phyloP scores from a whole-genome alignment of 2,797 vertebrate genomes.

The Mustela erminea region DNA sequence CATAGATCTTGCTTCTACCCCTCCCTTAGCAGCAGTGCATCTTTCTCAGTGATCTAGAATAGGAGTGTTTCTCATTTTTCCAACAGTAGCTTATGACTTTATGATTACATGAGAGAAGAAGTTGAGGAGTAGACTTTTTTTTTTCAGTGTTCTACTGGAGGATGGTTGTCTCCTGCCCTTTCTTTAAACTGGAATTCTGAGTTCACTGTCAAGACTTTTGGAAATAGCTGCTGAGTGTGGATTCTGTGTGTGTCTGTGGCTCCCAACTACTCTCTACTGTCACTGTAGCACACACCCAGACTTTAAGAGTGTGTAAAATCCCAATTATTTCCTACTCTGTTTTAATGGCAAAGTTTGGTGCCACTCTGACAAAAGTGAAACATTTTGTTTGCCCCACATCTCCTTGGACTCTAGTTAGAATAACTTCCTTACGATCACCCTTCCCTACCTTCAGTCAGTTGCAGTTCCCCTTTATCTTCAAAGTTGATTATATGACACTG shows the following conservation, averaged over 20 bases:
- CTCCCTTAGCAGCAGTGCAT: neutral
- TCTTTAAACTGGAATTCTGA: neutral
- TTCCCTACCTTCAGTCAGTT: neutral
- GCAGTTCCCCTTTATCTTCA: neutral
- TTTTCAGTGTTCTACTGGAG: too few species aligned
- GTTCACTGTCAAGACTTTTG: neutral
- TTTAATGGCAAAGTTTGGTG: neutral
- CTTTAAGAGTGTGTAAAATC: neutral
- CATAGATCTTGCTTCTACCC: neutral
- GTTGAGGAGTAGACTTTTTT: neutral
- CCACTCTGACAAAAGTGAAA: neutral
- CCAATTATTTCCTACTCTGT: neutral
- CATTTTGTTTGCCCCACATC: neutral
- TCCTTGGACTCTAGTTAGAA: neutral
- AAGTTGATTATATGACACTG: neutral
- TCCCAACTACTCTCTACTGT: neutral
- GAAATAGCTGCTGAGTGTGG: neutral
- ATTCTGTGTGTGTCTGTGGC: neutral
- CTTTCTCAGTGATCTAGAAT: neutral
- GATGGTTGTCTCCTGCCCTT: accelerated
- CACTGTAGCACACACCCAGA: too few species aligned
- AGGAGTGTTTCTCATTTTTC: neutral
- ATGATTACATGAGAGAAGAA: neutral
- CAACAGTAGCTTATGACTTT: neutral
- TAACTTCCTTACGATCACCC: neutral